Base-by-base conservation (phyloP, 1,140 invertebrate genomes). In the Thereuonema tuberculata region DNA sequence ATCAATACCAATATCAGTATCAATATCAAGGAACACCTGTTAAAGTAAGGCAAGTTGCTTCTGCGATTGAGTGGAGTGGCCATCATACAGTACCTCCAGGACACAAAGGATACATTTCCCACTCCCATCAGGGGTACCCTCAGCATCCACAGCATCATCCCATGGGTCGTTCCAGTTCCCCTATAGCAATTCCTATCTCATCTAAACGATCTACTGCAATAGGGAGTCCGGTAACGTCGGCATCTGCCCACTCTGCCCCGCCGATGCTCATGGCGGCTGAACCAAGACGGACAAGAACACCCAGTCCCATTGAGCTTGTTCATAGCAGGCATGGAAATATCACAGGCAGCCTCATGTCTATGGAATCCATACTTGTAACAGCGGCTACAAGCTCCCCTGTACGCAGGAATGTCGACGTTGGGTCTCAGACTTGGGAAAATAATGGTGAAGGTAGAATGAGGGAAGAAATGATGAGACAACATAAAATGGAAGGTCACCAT, bases 321-420 rank as follows among this genome's bases (percentile, higher is more conserved):
- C 57, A 58, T 5, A 29, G 27, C 37, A 27, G 24, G 27, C 57
- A 58, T 49, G 53, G 53, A 9, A 14, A 3, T 29, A 5, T 58
- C n/a, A 58, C 57, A 3, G 57, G 57, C 5, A 58, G 57, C 23
- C 26, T 58, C 9, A 5, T 58, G 25, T 58, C 57, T 21, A 58
- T 58, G 57, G 57, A 58, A 49, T 58, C 57, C 5, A 58, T 58
- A 37, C 21, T 58, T 3, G 26, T 58, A 43, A 21, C 55, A 20
- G 57, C 57, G 5, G 57, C 57, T 14, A 55, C 14, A 9, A 55
- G 28, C 53, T 12, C 24, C 3, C 53, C 53, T 25, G 48, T 9
- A 20, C 48, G 48, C 5, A 50, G 9, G 21, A 21, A 20, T 14
- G 48, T 50, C 21, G 48, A 50, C 21, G 48, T 50, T 20, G 48